Evolutionary conservation across 2,888 invertebrate genomes (phyloP).

Genomic region (Leptinotarsa juncta): DNA sequence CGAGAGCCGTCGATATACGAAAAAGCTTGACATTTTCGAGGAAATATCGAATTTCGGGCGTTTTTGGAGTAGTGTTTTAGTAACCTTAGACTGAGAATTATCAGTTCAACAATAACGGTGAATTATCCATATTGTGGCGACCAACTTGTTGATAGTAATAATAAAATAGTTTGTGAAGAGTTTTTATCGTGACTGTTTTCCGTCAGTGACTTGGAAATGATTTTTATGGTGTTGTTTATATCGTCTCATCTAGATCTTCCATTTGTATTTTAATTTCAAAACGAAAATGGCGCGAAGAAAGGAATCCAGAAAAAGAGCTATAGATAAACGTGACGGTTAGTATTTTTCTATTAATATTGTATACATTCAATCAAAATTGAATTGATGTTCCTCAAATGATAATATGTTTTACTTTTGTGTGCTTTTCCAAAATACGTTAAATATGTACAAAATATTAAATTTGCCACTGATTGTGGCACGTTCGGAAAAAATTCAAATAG

Average conservation of each 20-base stretch:
- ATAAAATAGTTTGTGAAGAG: not conserved
- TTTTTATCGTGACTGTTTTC: not conserved
- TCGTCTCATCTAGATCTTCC: not conserved
- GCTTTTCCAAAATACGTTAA: no score
- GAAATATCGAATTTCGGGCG: not conserved
- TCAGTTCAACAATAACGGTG: no score
- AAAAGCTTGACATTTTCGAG: not conserved
- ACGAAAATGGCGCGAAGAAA: slow-evolving; percentile 21
- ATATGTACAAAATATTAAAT: no score
- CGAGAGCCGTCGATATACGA: slow-evolving; percentile 1
- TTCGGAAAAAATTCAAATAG: no score
- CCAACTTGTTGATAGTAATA: not conserved
- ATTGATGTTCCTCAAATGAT: no score
- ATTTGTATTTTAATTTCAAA: not conserved
- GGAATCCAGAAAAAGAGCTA: slow-evolving; percentile 23
- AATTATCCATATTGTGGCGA: not conserved
- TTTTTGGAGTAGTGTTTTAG: not conserved
- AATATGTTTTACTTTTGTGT: no score
- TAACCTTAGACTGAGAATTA: no score
- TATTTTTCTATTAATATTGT: not conserved
- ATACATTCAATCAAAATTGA: not conserved
- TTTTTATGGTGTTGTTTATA: slow-evolving; percentile 9
- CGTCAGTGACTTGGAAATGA: not conserved
- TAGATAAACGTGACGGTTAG: slow-evolving; percentile 22
- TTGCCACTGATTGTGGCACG: no score